Evolutionary conservation across 2,113 vertebrate genomes (phyloP).

Genomic region (Geothlypis trichas): DNA sequence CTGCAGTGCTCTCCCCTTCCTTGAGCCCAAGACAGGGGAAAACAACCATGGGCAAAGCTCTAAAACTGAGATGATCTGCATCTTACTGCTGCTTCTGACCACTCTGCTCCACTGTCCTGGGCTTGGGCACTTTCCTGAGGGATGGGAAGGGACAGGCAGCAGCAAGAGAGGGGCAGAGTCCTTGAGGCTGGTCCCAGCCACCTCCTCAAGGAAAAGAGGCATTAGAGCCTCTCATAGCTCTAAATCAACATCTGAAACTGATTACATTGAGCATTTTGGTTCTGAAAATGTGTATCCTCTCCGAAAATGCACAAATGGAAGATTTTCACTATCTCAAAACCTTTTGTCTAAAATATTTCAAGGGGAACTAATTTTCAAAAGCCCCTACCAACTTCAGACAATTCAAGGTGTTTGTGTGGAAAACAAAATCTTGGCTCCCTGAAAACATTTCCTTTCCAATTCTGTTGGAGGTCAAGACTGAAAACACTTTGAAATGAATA

Average conservation of each 20-base stretch:
- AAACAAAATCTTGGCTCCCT: not conserved
- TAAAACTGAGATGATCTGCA: not conserved
- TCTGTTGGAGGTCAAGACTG: not conserved
- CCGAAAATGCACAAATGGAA: not conserved
- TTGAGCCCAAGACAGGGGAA: not conserved
- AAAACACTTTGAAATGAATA: not conserved
- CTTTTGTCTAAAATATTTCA: not conserved
- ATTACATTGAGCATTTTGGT: not conserved
- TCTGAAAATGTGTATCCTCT: not conserved
- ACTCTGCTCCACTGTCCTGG: not conserved
- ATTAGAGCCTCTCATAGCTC: not conserved
- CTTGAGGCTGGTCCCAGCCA: not conserved
- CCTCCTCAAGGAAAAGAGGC: not conserved
- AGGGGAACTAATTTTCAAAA: not conserved
- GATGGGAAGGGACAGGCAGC: not conserved
- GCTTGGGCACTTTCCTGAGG: accelerated
- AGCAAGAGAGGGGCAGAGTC: not conserved
- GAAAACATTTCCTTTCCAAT: not conserved
- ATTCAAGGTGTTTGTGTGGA: not conserved
- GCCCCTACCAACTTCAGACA: not conserved
- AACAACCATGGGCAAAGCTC: not conserved
- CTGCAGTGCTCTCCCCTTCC: accelerated
- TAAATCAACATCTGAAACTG: not conserved
- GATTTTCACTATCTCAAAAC: not conserved
- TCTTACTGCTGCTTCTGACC: accelerated